Base-by-base conservation (phyloP, 2,797 vertebrate genomes). In the Sphenopsis melanotis region DNA sequence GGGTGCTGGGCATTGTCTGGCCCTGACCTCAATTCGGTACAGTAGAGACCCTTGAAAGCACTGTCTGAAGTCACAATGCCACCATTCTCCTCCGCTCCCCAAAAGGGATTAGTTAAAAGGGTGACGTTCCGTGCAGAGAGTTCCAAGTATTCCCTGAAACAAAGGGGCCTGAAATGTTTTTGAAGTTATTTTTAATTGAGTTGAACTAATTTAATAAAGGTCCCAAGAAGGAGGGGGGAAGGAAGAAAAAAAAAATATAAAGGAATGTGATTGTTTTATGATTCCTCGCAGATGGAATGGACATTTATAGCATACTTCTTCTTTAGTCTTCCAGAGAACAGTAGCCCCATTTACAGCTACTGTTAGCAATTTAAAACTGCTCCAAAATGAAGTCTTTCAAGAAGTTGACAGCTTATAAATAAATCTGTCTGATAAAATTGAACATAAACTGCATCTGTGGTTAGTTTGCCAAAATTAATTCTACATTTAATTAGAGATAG, bases 11-110 rank as follows among this genome's bases (percentile, higher is more conserved):
- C 98, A 99, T 99, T 99, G 99, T 99, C 98, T 99, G 97, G 95
- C 72, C 10, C 97, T 98, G 99, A 99, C 99, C 99, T 99, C 99
- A 99, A 99, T 99, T 99, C 99, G 98, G 99, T 99, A 99, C 99
- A 99, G 99, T 99, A 99, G 98, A 98, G 98, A 98, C 98, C 98
- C 98, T 99, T 98, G 98, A 99, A 98, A 98, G 98, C 98, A 98
- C 98, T 98, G 99, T 99, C 98, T 99, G 98, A 97, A 98, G 98
- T 98, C 98, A 99, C 99, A 99, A 99, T 99, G 97, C 98, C 98
- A 98, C 98, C 97, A 99, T 99, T 99, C 99, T 99, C 98, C 98
- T 98, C 97, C 74, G 75, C 98, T 98, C 98, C 98, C 98, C 99
- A 98, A 98, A 98, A 98, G 98, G 99, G 99, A 99, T 99, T 99